Evolutionary conservation across 2,888 invertebrate genomes (phyloP), one percentile per base, ranked within the genome.

Genomic region (Orthonevra nobilis): DNA sequence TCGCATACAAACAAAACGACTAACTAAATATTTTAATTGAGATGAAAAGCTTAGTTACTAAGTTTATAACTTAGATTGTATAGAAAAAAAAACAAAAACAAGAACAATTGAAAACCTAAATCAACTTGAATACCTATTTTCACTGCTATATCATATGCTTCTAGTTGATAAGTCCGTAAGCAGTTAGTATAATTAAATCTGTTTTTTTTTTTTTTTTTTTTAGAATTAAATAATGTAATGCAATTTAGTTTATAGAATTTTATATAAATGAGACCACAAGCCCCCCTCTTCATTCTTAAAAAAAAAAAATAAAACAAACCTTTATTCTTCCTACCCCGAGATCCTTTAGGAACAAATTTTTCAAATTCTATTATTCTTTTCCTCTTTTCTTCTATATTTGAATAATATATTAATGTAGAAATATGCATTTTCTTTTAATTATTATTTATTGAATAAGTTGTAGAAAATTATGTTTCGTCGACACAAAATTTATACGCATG

Each of bases 361-460:
- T n/a, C n/a, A n/a, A n/a, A 19, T 34, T 12, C 3, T 20, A 19
- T 14, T 20, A n/a, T n/a, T 3, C 23, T 36, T 14, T 23, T 42
- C 15, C 17, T 44, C 9, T 15, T 3, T 17, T 2, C 3, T 19
- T 10, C 4, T 4, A 32, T 50, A 42, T 58, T 23, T 46, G 23
- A n/a, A n/a, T n/a, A n/a, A n/a, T n/a, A n/a, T n/a, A n/a, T n/a
- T n/a, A n/a, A 58, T 44, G 15, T 44, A 10, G 48, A 50, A 50
- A 23, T 75, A 69, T 64, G 75, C 75, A 77, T 77, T 77, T 75
- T 64, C 54, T 64, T 77, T 77, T 77, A 70, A 77, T 77, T 77
- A 69, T 64, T 54, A 70, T 77, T 77, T 77, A 70, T 52, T 77
- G 34, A 60, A 40, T 64, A 77, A 77, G 77, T 54, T 66, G 52